Evolutionary conservation across 2,888 invertebrate species (phyloP), one percentile per base, ranked within the genome.

Genomic region (Glyphotaelius pellucidus): DNA sequence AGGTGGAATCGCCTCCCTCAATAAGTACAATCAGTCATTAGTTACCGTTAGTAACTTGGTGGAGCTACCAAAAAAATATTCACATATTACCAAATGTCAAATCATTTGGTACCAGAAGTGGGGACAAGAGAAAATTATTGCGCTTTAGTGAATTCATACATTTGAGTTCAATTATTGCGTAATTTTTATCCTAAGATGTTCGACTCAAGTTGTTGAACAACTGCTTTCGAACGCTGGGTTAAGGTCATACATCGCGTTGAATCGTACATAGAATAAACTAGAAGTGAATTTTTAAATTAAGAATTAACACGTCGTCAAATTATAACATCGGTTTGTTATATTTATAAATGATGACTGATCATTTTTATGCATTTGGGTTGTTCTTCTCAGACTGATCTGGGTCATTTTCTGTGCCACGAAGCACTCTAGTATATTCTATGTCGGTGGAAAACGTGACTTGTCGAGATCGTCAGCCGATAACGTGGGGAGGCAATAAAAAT

Each of bases 21-120:
- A 96, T 96, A 92, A 96, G 96, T 94, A 96, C 96, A 2, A 96
- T 96, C 93, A 96, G 96, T 92, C 85, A 90, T 38, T 81, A 89
- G 80, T 35, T 25, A 67, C 67, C 67, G 9, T 25, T 42, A 11
- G 15, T 15, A 47, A 25, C 25, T 2, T 25, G 25, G 67, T 67
- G 67, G 67, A 67, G 67, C 25, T 67, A 67, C 67, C 67, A 67
- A 67, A 25, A n/a, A 67, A 7, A 47, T 47, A 47, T 47, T 47
- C n/a, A n/a, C 9, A 25, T 67, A 67, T 67, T n/a, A n/a, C 25
- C 67, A 25, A 42, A 67, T 67, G 67, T 25, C n/a, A 67, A 67
- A 67, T 9, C n/a, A n/a, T 25, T 67, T 67, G 67, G 67, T 9
- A n/a, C 1, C 25, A 67, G n/a, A 67, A 67, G n/a, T 67, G 67